Evolutionary conservation across 2,113 vertebrate species (phyloP).

Genomic region (Ginglymostoma cirratum): DNA sequence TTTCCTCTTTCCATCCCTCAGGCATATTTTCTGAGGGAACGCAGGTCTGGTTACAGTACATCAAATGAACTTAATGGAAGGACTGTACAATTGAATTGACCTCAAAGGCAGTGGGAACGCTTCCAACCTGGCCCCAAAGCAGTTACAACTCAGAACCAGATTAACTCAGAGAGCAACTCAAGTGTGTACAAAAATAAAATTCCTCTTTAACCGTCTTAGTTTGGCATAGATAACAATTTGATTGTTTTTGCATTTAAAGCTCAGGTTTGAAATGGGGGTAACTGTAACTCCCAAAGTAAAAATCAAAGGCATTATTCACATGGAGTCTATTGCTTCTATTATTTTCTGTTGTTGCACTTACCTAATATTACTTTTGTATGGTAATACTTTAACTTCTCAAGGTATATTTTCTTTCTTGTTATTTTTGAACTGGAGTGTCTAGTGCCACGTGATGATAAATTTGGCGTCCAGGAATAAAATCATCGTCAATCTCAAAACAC

Average conservation of each 20-base stretch:
- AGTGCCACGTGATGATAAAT: neutral
- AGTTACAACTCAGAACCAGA: conserved; percentile 29
- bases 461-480: neutral
- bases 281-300: neutral
- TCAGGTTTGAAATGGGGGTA: neutral
- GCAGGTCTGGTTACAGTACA: conserved; percentile 32
- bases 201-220: conserved; percentile 18
- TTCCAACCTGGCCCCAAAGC: conserved; percentile 32
- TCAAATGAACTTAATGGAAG: conserved; percentile 34
- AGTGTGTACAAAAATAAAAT: neutral
- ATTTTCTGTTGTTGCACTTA: neutral
- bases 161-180: neutral
- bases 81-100: conserved; percentile 29
- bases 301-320: neutral
- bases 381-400: no score
- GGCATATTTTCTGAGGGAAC: conserved; percentile 35
- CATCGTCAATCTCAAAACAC: neutral
- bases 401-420: neutral
- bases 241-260: neutral
- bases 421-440: neutral
- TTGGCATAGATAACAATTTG: neutral
- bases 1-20: conserved; percentile 21
- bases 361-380: neutral
- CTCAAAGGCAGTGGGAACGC: conserved; percentile 25
- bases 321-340: no score